A percentile compares a stretch with the other conserved stretches of the same genome.
Evolutionary conservation across 2,888 invertebrate genomes (phyloP).

Genomic region (Notodonta dromedarius): DNA sequence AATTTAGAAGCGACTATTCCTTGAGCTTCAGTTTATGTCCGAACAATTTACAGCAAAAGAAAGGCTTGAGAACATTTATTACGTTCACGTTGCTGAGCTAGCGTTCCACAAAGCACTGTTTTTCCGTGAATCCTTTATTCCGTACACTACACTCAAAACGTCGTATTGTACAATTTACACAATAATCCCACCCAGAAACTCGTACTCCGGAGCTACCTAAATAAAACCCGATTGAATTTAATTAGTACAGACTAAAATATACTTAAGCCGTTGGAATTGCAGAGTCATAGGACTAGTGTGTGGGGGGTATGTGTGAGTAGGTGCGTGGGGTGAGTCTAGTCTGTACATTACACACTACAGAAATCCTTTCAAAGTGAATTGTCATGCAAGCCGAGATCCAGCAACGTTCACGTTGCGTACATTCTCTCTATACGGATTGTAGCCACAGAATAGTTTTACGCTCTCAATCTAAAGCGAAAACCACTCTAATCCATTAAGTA

Average conservation of each 20-base stretch:
- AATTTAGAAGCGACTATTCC: too few species aligned
- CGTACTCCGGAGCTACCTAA: conserved; percentile 22
- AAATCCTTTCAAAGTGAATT: conserved; percentile 46
- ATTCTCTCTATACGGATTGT: conserved; percentile 20
- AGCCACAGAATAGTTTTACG: background rate
- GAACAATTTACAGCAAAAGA: background rate
- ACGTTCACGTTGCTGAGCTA: background rate
- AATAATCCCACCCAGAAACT: conserved; percentile 21
- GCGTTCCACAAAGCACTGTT: conserved; percentile 13
- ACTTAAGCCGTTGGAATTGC: conserved; percentile 27
- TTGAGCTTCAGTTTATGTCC: too few species aligned
- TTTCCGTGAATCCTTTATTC: conserved; percentile 16
- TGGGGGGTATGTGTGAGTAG: conserved; percentile 10
- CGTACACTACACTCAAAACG: conserved; percentile 4
- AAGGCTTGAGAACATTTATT: too few species aligned
- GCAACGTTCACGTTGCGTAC: conserved; percentile 22
- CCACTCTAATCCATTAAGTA: background rate
- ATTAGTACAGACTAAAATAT: conserved; percentile 37
- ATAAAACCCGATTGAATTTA: conserved; percentile 46
- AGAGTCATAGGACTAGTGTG: conserved; percentile 12
- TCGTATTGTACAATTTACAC: conserved; percentile 16
- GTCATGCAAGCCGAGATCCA: conserved; percentile 38
- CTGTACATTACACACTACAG: conserved; percentile 24
- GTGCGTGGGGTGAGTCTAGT: conserved; percentile 19
- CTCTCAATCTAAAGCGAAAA: too few species aligned